Evolutionary conservation across 2,797 vertebrate species (phyloP).

Genomic region (Echeneis naucrates): DNA sequence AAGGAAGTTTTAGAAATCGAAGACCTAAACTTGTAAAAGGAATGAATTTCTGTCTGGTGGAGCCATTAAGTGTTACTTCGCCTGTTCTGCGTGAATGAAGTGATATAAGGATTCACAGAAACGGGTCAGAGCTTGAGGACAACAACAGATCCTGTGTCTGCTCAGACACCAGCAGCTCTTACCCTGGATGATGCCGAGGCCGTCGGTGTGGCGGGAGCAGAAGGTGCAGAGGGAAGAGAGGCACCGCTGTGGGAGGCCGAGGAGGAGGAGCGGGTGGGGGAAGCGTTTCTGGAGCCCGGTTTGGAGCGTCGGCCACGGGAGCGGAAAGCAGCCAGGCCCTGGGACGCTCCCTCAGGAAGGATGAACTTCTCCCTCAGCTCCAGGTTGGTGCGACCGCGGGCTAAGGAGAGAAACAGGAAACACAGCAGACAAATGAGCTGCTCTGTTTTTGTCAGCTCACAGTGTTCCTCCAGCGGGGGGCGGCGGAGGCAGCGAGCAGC

Average conservation of each 20-base stretch:
- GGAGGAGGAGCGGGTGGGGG: slow-evolving; percentile 95
- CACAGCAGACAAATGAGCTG: neutral
- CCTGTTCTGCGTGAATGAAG: no score
- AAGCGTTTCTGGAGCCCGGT: slow-evolving; percentile 94
- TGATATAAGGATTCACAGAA: no score
- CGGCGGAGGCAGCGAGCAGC: slow-evolving; percentile 74
- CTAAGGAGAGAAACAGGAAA: slow-evolving; percentile 72
- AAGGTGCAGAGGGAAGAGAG: slow-evolving; percentile 94
- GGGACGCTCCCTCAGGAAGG: slow-evolving; percentile 93
- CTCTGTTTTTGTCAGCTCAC: rapidly evolving
- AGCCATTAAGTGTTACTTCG: no score
- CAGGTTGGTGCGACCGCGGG: slow-evolving; percentile 96
- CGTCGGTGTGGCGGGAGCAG: slow-evolving; percentile 92
- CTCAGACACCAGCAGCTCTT: slow-evolving; percentile 4
- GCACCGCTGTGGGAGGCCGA: slow-evolving; percentile 97
- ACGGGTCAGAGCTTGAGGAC: neutral
- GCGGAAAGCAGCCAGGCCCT: slow-evolving; percentile 95
- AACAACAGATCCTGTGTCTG: neutral
- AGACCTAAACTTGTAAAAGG: neutral
- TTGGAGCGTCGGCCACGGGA: slow-evolving; percentile 95
- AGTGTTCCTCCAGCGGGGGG: slow-evolving; percentile 55
- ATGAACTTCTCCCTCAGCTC: slow-evolving; percentile 98
- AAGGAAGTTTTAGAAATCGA: no score
- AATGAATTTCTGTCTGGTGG: no score
- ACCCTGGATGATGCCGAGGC: slow-evolving; percentile 94